Conservation (phyloP, 2,888 invertebrate genomes). For the Euproctis similis region DNA sequence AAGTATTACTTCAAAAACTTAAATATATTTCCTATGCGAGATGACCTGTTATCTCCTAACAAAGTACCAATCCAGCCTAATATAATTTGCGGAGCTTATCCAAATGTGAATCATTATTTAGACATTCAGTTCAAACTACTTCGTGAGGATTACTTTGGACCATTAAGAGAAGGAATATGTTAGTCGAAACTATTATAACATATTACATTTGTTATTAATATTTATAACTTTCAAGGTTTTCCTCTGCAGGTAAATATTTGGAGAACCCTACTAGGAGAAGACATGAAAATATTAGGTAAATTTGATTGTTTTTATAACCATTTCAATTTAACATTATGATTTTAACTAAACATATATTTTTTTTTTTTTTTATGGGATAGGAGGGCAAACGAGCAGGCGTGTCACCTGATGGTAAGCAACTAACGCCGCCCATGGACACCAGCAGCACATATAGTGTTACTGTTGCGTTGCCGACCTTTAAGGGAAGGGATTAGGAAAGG, state of each 20-base stretch:
- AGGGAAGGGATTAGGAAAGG: no score
- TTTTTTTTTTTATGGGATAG: no score
- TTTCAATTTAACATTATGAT: neutral
- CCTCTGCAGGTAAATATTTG: conserved; percentile 55
- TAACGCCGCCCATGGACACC: no score
- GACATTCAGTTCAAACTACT: conserved; percentile 86
- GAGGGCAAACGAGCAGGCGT: no score
- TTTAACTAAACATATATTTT: no score
- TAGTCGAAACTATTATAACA: conserved; percentile 24
- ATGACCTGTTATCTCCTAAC: conserved; percentile 68
- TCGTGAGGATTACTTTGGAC: conserved; percentile 86
- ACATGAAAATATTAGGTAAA: conserved; percentile 64
- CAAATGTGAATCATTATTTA: conserved; percentile 81
- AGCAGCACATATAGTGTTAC: no score
- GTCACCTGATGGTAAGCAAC: no score
- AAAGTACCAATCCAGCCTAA: conserved; percentile 65
- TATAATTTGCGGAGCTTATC: conserved; percentile 78
- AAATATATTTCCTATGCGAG: conserved; percentile 60
- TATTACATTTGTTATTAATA: neutral
- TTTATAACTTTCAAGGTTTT: neutral
- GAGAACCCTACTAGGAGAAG: conserved; percentile 56
- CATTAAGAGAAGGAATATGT: conserved; percentile 81
- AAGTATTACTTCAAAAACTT: conserved; percentile 40
- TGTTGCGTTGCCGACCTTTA: no score
- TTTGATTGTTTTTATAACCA: neutral